Percentiles rank a stretch among this genome's conserved stretches.
Conservation (phyloP, 2,113 vertebrate species). For the Callochromis pleurospilus region DNA sequence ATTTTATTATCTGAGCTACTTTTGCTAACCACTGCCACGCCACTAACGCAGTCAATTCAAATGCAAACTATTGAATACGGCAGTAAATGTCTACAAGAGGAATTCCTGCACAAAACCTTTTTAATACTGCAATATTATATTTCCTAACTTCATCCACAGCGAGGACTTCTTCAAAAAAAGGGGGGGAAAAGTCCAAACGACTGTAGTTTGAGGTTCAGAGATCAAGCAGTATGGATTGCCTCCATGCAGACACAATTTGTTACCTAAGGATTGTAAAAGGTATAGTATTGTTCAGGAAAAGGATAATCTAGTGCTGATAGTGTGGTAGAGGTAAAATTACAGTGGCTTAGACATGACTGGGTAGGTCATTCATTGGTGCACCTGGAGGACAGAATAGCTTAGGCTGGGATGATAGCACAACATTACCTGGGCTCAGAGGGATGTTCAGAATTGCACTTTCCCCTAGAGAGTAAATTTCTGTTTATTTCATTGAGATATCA, state of each 20-base stretch:
- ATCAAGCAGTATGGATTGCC: slow-evolving; percentile 44
- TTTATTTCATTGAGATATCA: slow-evolving; percentile 36
- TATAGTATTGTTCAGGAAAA: slow-evolving; percentile 36
- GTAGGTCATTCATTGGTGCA: slow-evolving; percentile 49
- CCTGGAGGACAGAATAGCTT: slow-evolving; percentile 36
- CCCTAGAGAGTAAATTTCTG: slow-evolving; percentile 9
- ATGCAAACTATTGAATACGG: background rate
- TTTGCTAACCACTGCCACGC: background rate
- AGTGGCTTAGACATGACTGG: slow-evolving; percentile 52
- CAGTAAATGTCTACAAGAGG: background rate
- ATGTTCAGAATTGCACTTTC: slow-evolving; percentile 11
- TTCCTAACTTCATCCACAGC: background rate
- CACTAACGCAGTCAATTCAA: background rate
- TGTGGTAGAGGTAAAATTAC: slow-evolving; percentile 50
- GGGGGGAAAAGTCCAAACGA: accelerated
- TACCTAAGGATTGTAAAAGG: slow-evolving; percentile 17
- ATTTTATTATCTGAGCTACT: background rate
- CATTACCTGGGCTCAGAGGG: slow-evolving; percentile 39
- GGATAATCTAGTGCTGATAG: slow-evolving; percentile 54
- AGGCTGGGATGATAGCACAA: slow-evolving; percentile 50
- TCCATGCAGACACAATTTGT: slow-evolving; percentile 35
- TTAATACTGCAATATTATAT: background rate
- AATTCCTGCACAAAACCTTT: background rate
- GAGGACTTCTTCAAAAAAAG: background rate
- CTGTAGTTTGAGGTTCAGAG: slow-evolving; percentile 29